A percentile compares a stretch with the other conserved stretches of the same genome.
phyloP scores from a whole-genome alignment of 30 jellyfish, hydroid and myxozoan genomes.

The Turritopsis rubra region DNA sequence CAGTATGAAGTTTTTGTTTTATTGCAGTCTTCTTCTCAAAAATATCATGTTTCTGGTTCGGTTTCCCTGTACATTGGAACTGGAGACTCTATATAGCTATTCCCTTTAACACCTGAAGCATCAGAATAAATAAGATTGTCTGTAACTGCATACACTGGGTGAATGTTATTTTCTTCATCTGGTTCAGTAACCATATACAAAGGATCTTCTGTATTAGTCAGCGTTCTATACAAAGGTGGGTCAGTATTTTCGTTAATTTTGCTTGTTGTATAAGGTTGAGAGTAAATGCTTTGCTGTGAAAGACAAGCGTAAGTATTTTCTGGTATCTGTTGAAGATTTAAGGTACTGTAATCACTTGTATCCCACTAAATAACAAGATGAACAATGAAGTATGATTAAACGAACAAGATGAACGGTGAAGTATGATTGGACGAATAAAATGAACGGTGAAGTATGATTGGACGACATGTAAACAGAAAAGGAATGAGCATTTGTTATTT shows the following conservation, averaged over 20 bases:
- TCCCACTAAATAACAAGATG: neutral
- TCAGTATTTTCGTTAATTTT: neutral
- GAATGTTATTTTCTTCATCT: neutral
- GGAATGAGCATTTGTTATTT: too few relatives aligned
- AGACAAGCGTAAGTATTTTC: neutral
- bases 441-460: too few relatives aligned
- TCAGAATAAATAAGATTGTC: neutral
- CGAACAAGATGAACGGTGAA: too few relatives aligned
- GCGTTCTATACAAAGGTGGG: neutral
- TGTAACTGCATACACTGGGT: neutral
- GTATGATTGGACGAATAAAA: too few relatives aligned
- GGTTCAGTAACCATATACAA: neutral
- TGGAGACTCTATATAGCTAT: neutral
- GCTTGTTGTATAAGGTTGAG: neutral
- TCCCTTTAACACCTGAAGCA: neutral
- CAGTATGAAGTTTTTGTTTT: too few relatives aligned
- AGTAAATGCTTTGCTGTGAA: neutral
- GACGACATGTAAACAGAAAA: too few relatives aligned
- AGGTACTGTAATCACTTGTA: neutral
- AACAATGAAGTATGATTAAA: too few relatives aligned
- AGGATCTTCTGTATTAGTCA: neutral
- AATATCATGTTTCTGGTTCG: neutral
- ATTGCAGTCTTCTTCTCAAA: too few relatives aligned
- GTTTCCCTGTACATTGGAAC: neutral
- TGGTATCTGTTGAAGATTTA: neutral